These are phyloP conservation scores for Aromia moschata DNA, from an alignment of 2,888 invertebrate species.

Conservation along the genomic window DNA sequence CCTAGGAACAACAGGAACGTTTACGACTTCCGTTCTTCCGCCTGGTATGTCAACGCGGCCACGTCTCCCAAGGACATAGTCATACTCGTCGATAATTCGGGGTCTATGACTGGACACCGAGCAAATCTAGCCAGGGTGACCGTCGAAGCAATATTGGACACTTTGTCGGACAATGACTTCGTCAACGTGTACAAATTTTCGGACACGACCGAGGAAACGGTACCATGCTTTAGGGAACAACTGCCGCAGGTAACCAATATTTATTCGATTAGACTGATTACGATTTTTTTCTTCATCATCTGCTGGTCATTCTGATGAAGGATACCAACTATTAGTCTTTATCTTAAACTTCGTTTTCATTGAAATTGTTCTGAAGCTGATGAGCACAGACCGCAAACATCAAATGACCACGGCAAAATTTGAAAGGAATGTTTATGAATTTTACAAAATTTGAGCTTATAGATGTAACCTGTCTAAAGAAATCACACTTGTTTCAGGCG, in stretches of 20 bases:
- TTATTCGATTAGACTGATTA: constrained; percentile 6
- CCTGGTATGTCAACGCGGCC: constrained; percentile 97
- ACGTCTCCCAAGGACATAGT: constrained; percentile 97
- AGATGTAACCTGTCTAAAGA: background rate
- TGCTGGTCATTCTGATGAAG: too few species aligned
- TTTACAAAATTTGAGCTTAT: too few species aligned
- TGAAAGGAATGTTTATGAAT: too few species aligned
- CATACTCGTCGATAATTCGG: constrained; percentile 91
- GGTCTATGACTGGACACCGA: constrained; percentile 85
- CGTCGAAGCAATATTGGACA: constrained; percentile 89
- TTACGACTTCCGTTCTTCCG: constrained; percentile 92
- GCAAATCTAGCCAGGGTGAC: constrained; percentile 89
- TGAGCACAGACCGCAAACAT: too few species aligned
- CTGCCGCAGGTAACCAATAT: constrained; percentile 77
- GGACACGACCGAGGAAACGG: constrained; percentile 82
- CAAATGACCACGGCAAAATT: too few species aligned
- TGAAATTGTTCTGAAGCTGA: too few species aligned
- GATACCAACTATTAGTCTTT: too few species aligned
- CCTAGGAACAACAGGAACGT: constrained; percentile 83
- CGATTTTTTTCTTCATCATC: too few species aligned
- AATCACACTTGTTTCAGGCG: constrained; percentile 66
- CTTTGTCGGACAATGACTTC: constrained; percentile 95
- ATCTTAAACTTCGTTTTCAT: too few species aligned
- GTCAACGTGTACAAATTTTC: constrained; percentile 95
- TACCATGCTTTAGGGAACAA: constrained; percentile 89